phyloP scores from a whole-genome alignment of 1,140 invertebrate species.

The Potamilus streckersoni region DNA sequence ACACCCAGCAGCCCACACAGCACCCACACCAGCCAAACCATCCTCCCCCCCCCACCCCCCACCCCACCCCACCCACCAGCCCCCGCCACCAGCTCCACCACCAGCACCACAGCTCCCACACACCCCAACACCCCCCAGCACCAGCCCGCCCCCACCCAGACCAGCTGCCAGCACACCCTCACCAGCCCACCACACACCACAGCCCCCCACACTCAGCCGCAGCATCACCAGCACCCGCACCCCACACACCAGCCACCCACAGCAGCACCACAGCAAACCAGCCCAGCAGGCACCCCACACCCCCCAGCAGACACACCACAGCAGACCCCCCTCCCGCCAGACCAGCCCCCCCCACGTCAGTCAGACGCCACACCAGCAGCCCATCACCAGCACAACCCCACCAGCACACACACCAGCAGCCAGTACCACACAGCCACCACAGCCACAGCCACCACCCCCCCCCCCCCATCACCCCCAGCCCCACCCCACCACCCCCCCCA shows the following conservation, averaged over 20 bases:
- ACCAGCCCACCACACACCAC: background rate
- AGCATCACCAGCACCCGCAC: conserved; percentile 1
- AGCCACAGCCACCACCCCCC: too few species aligned
- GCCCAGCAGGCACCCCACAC: background rate
- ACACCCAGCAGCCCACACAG: background rate
- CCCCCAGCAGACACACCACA: background rate
- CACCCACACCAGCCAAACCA: background rate
- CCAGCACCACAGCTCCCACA: background rate
- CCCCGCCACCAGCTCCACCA: background rate
- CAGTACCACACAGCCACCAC: too few species aligned
- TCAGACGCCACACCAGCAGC: too few species aligned
- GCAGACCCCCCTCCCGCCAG: too few species aligned
- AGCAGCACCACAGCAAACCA: background rate
- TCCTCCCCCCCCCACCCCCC: background rate
- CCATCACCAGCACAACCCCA: too few species aligned
- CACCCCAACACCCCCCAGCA: background rate
- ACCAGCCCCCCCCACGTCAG: too few species aligned
- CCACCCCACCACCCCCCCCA: too few species aligned
- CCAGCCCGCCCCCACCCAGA: background rate
- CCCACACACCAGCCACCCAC: background rate
- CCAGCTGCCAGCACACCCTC: too few species aligned
- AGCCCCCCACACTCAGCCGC: background rate
- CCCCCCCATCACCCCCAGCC: too few species aligned
- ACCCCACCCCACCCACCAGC: background rate
- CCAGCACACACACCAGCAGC: too few species aligned